phyloP scores from a whole-genome alignment of 2,888 invertebrate species.

The Caenorhabditis sp. region DNA sequence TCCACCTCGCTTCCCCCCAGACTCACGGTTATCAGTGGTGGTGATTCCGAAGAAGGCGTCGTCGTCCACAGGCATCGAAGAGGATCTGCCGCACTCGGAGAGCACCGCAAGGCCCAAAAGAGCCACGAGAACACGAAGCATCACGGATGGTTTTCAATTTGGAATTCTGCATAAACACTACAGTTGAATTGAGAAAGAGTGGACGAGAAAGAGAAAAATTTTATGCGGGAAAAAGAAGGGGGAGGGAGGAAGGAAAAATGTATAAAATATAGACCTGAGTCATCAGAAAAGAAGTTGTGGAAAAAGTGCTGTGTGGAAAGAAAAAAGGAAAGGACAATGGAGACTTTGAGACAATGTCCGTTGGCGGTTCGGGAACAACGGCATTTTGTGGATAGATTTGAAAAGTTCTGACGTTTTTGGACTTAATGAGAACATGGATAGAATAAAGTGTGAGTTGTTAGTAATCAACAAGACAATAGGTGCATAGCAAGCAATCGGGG shows the following conservation, averaged over 20 bases:
- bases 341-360: slow-evolving; percentile 39
- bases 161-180: not conserved
- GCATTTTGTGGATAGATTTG: too few species aligned
- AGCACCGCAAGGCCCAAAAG: slow-evolving; percentile 4
- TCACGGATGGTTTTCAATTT: slow-evolving; percentile 1
- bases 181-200: not conserved
- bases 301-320: slow-evolving; percentile 26
- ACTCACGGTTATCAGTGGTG: slow-evolving; percentile 46
- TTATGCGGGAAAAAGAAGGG: not conserved
- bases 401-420: too few species aligned
- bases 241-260: slow-evolving; percentile 3
- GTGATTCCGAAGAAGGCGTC: slow-evolving; percentile 48
- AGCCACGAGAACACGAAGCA: slow-evolving; percentile 2
- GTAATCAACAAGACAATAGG: slow-evolving; percentile 39
- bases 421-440: not conserved
- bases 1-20: not conserved
- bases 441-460: slow-evolving; percentile 12
- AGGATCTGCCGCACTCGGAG: slow-evolving; percentile 10
- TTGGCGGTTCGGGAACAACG: slow-evolving; percentile 21
- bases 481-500: slow-evolving; percentile 35
- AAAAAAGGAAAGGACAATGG: slow-evolving; percentile 29
- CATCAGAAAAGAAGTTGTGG: slow-evolving; percentile 2
- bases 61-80: slow-evolving; percentile 24
- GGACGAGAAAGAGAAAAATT: not conserved
- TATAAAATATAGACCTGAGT: slow-evolving; percentile 18